Conservation (phyloP, 2,797 vertebrate genomes). For the Hyperoplus lanceolatus region DNA sequence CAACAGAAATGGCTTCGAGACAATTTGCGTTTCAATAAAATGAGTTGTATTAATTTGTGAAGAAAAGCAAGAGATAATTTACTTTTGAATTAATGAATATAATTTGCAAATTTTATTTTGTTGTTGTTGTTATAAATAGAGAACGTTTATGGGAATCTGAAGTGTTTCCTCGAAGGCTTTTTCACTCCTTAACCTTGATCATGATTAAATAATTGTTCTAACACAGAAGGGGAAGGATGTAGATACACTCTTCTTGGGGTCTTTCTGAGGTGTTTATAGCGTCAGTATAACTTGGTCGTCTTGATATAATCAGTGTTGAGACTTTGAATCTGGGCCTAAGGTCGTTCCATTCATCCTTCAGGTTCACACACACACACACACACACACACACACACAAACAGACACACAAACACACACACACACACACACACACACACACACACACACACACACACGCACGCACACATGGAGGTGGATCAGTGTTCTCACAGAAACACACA, state of each 20-base stretch:
- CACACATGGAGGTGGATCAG: constrained; percentile 2
- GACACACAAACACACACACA: no score
- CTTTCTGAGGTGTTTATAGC: no score
- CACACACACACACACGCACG: no score
- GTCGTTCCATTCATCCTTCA: not conserved
- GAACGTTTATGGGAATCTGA: not conserved
- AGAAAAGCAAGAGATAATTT: no score
- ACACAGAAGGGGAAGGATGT: not conserved
- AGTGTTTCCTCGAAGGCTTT: not conserved
- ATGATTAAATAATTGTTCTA: not conserved
- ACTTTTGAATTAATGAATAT: no score
- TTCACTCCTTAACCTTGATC: not conserved
- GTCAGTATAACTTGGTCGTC: not conserved
- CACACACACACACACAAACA: no score
- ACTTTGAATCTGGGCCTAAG: constrained; percentile 16
- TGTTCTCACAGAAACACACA: not conserved
- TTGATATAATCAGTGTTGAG: not conserved
- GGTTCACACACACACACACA: not conserved
- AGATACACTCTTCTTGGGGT: no score
- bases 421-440: no score
- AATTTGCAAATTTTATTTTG: no score
- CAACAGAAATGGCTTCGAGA: no score
- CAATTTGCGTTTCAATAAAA: no score
- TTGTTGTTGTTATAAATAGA: not conserved
- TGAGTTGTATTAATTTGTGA: no score